A percentile compares a stretch with the other conserved stretches of the same genome.
Evolutionary conservation across 2,113 vertebrate species (phyloP).

Genomic region (Catharus minimus): DNA sequence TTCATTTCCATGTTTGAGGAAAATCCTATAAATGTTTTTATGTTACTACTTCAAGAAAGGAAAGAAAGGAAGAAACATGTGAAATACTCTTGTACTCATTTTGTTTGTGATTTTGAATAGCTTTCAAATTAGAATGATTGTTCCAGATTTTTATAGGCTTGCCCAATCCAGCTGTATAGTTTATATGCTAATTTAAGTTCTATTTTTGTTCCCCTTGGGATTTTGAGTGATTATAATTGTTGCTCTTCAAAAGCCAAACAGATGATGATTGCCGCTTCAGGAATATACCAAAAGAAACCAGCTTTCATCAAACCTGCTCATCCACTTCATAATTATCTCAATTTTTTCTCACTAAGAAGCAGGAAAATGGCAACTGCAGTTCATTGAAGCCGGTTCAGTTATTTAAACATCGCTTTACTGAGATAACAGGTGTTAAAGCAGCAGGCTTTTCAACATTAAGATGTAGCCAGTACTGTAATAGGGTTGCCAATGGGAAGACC

Average conservation of each 20-base stretch:
- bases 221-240: constrained; percentile 92
- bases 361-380: constrained; percentile 77
- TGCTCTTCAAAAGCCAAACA: constrained; percentile 87
- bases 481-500: neutral
- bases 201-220: constrained; percentile 85
- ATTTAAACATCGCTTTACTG: constrained; percentile 78
- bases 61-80: constrained; percentile 68
- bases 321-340: constrained; percentile 85
- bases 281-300: constrained; percentile 85
- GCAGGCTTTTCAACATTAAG: constrained; percentile 57
- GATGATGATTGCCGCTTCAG: constrained; percentile 88
- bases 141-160: constrained; percentile 79
- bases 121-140: constrained; percentile 81
- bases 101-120: constrained; percentile 80
- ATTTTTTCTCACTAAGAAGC: constrained; percentile 80
- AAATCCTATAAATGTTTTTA: constrained; percentile 70
- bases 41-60: constrained; percentile 56
- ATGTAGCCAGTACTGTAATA: constrained; percentile 42
- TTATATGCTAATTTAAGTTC: constrained; percentile 87
- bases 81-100: constrained; percentile 76
- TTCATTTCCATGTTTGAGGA: constrained; percentile 70
- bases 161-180: constrained; percentile 87
- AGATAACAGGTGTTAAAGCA: constrained; percentile 72
- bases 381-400: constrained; percentile 77
- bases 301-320: constrained; percentile 88